Evolutionary conservation across 2,888 invertebrate genomes (phyloP).

Genomic region (Drosophila phalerata): DNA sequence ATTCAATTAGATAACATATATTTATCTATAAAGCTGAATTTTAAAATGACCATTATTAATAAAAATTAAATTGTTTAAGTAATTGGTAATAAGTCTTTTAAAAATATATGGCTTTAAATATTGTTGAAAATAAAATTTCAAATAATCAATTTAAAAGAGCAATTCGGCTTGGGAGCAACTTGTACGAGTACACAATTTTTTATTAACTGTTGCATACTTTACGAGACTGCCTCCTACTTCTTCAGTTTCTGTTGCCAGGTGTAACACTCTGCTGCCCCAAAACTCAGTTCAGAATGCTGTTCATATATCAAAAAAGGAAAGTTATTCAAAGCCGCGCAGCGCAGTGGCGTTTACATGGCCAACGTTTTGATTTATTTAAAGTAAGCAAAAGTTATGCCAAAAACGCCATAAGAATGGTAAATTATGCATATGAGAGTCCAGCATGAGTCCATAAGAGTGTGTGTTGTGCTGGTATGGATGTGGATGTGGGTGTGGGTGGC

Average conservation of each 20-base stretch:
- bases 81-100: not conserved
- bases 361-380: slow-evolving; percentile 77
- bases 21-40: not conserved
- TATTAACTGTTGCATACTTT: slow-evolving; percentile 74
- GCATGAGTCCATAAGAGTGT: slow-evolving; percentile 3
- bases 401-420: slow-evolving; percentile 68
- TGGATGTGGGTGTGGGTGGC: slow-evolving; percentile 36
- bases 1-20: not conserved
- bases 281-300: slow-evolving; percentile 42
- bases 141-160: slow-evolving; percentile 31
- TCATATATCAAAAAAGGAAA: slow-evolving; percentile 67
- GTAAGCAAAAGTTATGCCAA: slow-evolving; percentile 76
- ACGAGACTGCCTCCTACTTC: slow-evolving; percentile 41
- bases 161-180: slow-evolving; percentile 22
- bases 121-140: not conserved
- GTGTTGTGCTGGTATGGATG: not conserved
- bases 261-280: slow-evolving; percentile 17
- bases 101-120: not conserved
- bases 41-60: not conserved
- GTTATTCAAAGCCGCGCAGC: slow-evolving; percentile 48
- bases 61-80: not conserved
- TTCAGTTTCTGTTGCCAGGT: slow-evolving; percentile 15
- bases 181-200: slow-evolving; percentile 33
- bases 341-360: slow-evolving; percentile 48
- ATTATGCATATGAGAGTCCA: slow-evolving; percentile 61